A percentile compares a stretch with the other conserved stretches of the same genome.
Conservation (phyloP, 2,797 vertebrate genomes). For the Scleropages formosus region DNA sequence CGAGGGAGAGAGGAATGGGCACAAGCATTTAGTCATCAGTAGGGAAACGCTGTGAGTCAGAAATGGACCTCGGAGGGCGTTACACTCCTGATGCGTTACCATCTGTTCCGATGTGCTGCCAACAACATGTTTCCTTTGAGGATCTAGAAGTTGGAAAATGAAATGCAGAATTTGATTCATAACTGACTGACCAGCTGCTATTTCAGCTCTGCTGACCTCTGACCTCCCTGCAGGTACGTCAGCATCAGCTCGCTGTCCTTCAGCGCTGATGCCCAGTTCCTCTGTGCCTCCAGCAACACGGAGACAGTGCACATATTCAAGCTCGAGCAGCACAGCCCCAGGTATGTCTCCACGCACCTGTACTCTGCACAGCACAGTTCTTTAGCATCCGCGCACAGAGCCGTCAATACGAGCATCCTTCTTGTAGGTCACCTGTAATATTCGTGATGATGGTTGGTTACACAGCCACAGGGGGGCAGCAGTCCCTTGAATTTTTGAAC, state of each 20-base stretch:
- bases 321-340: conserved; percentile 79
- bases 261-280: conserved; percentile 88
- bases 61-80: background rate
- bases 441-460: background rate
- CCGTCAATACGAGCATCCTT: background rate
- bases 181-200: background rate
- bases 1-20: background rate
- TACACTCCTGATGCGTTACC: background rate
- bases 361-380: background rate
- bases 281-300: conserved; percentile 91
- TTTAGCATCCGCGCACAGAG: background rate
- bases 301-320: conserved; percentile 95
- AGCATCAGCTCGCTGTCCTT: conserved; percentile 90
- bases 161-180: background rate
- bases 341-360: conserved; percentile 46
- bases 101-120: background rate
- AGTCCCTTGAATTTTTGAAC: conserved; percentile 10
- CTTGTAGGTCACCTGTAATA: background rate
- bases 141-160: background rate
- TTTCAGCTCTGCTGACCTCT: background rate
- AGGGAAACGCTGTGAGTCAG: background rate
- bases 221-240: conserved; percentile 74
- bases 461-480: conserved; percentile 17
- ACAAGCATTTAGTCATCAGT: background rate
- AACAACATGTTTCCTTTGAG: background rate